phyloP scores from a whole-genome alignment of 2,797 vertebrate species.

The Scarus forsteni region DNA sequence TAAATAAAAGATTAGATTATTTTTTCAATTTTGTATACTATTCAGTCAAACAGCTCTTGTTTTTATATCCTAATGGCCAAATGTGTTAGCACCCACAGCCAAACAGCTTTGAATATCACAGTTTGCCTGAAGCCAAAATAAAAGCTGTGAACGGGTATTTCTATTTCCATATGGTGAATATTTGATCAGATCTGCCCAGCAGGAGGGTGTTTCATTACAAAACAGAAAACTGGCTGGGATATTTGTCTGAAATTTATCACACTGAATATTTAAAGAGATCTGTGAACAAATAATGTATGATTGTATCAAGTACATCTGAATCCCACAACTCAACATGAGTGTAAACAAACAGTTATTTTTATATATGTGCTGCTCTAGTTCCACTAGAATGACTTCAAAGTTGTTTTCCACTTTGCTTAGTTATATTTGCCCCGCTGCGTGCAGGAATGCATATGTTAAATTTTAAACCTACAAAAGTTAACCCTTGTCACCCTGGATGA shows the following conservation, averaged over 20 bases:
- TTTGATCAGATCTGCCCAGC: slow-evolving; percentile 10
- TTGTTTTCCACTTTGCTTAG: not conserved
- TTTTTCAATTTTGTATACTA: too few relatives aligned
- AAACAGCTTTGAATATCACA: slow-evolving; percentile 7
- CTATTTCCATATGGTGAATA: slow-evolving; percentile 23
- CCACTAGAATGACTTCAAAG: too few relatives aligned
- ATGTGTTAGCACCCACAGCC: slow-evolving; percentile 16
- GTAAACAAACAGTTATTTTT: too few relatives aligned
- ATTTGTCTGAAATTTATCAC: too few relatives aligned
- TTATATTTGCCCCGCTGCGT: not conserved
- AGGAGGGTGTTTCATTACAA: slow-evolving; percentile 24
- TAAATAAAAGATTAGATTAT: too few relatives aligned
- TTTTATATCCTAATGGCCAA: slow-evolving; percentile 3
- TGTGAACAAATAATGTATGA: not conserved
- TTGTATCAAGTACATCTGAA: slow-evolving; percentile 1
- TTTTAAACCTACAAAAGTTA: slow-evolving; percentile 11
- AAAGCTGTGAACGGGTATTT: slow-evolving; percentile 13
- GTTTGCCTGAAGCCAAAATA: slow-evolving; percentile 14
- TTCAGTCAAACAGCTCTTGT: not conserved
- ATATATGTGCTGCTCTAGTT: too few relatives aligned
- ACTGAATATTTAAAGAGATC: too few relatives aligned
- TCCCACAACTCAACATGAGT: not conserved
- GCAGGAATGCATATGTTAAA: not conserved
- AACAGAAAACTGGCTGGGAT: not conserved
- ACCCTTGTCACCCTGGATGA: not conserved